phyloP scores from a whole-genome alignment of 2,113 vertebrate species.

The Muntiacus muntjak region DNA sequence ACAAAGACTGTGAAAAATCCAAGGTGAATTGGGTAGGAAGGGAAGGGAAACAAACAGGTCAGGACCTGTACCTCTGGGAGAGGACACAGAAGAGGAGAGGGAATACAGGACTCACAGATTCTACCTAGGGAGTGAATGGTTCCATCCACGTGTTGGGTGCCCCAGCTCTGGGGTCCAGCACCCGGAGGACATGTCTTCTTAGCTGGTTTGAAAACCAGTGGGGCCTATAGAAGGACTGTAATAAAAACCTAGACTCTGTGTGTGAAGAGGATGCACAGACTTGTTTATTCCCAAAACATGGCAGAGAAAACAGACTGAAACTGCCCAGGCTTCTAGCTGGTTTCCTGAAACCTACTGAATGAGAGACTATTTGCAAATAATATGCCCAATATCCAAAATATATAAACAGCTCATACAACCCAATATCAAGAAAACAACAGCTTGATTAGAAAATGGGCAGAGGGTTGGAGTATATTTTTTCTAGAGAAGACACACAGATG shows the following conservation, averaged over 20 bases:
- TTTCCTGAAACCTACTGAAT: not conserved
- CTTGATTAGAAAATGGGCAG: not conserved
- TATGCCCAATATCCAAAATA: not conserved
- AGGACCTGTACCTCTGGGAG: not conserved
- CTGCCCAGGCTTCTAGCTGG: not conserved
- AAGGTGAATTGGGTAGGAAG: not conserved
- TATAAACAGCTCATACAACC: not conserved
- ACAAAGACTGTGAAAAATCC: not conserved
- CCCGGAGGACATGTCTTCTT: not conserved
- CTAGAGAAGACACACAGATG: not conserved
- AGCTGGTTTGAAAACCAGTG: not conserved
- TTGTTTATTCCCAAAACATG: not conserved
- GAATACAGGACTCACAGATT: not conserved
- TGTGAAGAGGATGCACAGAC: not conserved
- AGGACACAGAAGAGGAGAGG: not conserved
- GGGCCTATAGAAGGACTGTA: not conserved
- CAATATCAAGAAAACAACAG: not conserved
- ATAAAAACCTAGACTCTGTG: not conserved
- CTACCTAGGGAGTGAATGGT: not conserved
- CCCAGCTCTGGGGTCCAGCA: not conserved
- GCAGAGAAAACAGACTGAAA: not conserved
- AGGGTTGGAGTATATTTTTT: not conserved
- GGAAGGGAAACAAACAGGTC: not conserved
- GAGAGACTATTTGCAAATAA: not conserved
- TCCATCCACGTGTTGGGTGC: not conserved